Evolutionary conservation across 2,888 invertebrate species (phyloP).

Genomic region (Julus scandinavius): DNA sequence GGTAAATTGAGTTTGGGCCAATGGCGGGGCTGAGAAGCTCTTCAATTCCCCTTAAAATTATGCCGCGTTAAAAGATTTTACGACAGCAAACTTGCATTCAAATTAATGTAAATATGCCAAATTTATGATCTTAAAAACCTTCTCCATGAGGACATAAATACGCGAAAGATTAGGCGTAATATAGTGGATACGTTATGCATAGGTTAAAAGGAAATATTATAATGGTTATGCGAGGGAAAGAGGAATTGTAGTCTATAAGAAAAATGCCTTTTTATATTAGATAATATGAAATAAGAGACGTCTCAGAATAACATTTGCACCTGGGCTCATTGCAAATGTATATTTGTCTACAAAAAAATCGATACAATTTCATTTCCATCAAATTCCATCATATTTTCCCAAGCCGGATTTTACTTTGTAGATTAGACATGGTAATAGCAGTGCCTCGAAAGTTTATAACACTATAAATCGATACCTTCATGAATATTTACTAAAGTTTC

Average conservation of each 20-base stretch:
- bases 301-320: neutral
- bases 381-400: neutral
- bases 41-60: neutral
- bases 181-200: neutral
- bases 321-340: neutral
- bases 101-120: conserved; percentile 13
- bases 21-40: neutral
- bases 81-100: neutral
- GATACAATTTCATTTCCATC: neutral
- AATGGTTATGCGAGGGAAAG: neutral
- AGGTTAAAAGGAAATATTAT: neutral
- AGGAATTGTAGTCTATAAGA: neutral
- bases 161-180: neutral
- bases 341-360: neutral
- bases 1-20: neutral
- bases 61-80: neutral
- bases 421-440: no score
- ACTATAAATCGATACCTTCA: no score
- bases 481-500: no score
- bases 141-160: neutral
- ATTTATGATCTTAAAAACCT: conserved; percentile 30
- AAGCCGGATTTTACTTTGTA: neutral
- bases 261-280: neutral
- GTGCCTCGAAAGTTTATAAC: no score
- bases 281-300: neutral